These are phyloP conservation scores for Heliconius ismenius DNA, from an alignment of 2,888 invertebrate species.

Conservation along the genomic window DNA sequence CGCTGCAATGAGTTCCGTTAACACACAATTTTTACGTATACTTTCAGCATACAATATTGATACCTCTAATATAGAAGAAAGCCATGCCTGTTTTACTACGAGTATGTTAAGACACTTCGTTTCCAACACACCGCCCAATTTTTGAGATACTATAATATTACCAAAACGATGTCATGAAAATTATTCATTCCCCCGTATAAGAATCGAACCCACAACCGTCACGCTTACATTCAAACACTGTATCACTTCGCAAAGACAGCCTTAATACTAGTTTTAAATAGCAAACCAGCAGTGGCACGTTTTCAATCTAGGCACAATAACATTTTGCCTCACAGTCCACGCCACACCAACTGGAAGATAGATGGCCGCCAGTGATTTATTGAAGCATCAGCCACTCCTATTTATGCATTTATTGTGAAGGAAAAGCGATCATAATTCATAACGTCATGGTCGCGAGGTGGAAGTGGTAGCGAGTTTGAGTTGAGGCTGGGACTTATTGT, in stretches of 20 bases:
- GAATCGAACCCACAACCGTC: not conserved
- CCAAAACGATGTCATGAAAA: not conserved
- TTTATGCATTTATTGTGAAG: slow-evolving; percentile 79
- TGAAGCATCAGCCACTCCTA: slow-evolving; percentile 62
- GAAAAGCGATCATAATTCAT: slow-evolving; percentile 79
- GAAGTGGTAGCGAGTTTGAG: slow-evolving; percentile 43
- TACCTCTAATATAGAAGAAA: not conserved
- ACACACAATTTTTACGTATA: not conserved
- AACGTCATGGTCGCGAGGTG: slow-evolving; percentile 50
- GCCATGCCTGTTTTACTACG: too few relatives aligned
- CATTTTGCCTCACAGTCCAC: slow-evolving; percentile 32
- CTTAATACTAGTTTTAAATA: not conserved
- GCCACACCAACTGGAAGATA: slow-evolving; percentile 54
- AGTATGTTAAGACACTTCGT: not conserved
- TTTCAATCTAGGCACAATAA: slow-evolving; percentile 24
- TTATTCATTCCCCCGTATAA: not conserved
- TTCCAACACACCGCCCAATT: not conserved
- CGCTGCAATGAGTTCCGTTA: not conserved
- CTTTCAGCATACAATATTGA: not conserved
- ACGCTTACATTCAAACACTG: too few relatives aligned
- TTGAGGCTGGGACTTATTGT: not conserved
- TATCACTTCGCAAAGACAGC: too few relatives aligned
- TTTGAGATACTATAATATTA: not conserved
- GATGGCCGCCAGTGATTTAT: slow-evolving; percentile 65
- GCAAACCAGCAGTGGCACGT: slow-evolving; percentile 5